phyloP scores from a whole-genome alignment of 2,888 invertebrate species.

The Tuberolachnus salignus region DNA sequence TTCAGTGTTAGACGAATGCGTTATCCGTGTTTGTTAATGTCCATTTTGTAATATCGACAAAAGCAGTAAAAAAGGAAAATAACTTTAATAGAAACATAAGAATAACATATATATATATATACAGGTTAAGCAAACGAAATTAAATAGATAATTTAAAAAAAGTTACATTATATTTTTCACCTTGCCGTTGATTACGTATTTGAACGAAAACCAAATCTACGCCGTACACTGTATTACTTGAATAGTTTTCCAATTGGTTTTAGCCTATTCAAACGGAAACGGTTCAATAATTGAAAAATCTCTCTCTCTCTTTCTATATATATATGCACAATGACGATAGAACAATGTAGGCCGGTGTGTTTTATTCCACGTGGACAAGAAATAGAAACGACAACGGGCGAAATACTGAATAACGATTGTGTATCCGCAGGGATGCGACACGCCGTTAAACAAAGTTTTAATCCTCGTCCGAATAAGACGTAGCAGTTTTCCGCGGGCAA shows the following conservation, averaged over 20 bases:
- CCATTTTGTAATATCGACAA: too few relatives aligned
- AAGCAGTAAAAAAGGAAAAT: too few relatives aligned
- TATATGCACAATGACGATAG: too few relatives aligned
- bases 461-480: slow-evolving; percentile 11
- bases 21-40: too few relatives aligned
- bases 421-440: not conserved
- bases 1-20: too few relatives aligned
- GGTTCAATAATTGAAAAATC: slow-evolving; percentile 23
- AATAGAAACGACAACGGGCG: not conserved
- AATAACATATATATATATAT: too few relatives aligned
- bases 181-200: slow-evolving; percentile 1
- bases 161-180: slow-evolving; percentile 6
- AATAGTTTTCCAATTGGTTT: slow-evolving; percentile 39
- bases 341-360: too few relatives aligned
- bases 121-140: not conserved
- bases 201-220: not conserved
- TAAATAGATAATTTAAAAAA: slow-evolving; percentile 22
- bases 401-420: slow-evolving; percentile 20
- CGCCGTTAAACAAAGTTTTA: slow-evolving; percentile 43
- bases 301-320: too few relatives aligned
- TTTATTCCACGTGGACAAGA: not conserved
- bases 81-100: too few relatives aligned
- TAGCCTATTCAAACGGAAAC: slow-evolving; percentile 25
- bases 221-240: not conserved
- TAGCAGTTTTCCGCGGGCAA: not conserved